These are phyloP conservation scores for Tricholauxania praeusta DNA, from an alignment of 2,888 invertebrate species.

Conservation along the genomic window DNA sequence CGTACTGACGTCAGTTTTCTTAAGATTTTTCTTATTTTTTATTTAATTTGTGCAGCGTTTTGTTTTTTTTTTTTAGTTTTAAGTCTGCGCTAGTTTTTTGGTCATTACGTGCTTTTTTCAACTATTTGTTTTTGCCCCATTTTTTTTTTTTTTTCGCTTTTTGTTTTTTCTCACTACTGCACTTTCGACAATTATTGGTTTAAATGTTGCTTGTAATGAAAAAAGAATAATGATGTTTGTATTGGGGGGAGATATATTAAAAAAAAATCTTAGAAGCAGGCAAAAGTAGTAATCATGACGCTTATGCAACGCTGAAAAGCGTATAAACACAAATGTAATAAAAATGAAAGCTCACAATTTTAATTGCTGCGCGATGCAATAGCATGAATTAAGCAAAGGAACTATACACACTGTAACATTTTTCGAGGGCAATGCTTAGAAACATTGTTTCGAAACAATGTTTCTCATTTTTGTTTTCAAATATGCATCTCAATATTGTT, in stretches of 20 bases:
- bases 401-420: background rate
- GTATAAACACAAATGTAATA: constrained; percentile 28
- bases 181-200: constrained; percentile 36
- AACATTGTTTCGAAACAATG: too few species aligned
- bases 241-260: background rate
- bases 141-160: background rate
- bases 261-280: constrained; percentile 9
- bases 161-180: background rate
- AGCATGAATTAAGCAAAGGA: background rate
- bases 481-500: too few species aligned
- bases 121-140: background rate
- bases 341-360: constrained; percentile 29
- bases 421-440: too few species aligned
- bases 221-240: background rate
- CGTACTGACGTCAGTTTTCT: constrained; percentile 5
- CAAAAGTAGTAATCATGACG: background rate
- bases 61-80: background rate
- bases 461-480: too few species aligned
- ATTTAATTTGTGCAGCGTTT: background rate
- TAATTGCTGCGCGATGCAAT: constrained; percentile 23
- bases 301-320: background rate
- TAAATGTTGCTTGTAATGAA: constrained; percentile 35
- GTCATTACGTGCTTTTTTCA: constrained; percentile 13
- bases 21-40: background rate
- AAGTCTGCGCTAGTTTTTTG: constrained; percentile 11